Conservation (phyloP, 2,797 vertebrate species). For the Danionella dracula region DNA sequence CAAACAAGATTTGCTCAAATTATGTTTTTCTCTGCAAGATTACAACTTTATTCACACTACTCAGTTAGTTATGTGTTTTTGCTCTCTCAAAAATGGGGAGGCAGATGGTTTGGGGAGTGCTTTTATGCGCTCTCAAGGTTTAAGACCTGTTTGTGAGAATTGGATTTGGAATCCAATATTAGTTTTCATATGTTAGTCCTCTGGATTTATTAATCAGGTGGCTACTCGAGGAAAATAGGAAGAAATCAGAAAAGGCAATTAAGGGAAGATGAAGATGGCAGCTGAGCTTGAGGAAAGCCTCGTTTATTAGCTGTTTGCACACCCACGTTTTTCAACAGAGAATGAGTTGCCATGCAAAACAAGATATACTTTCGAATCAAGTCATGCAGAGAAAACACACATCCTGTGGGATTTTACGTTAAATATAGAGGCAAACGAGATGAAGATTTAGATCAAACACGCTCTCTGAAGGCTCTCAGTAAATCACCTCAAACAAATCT, state of each 20-base stretch:
- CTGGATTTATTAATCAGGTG: constrained; percentile 7
- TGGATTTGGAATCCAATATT: constrained; percentile 12
- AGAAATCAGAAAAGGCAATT: constrained; percentile 25
- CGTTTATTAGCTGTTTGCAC: constrained; percentile 14
- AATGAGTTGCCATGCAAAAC: not conserved
- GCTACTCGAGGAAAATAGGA: no score
- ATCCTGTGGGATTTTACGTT: not conserved
- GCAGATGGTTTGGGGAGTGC: no score
- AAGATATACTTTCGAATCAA: constrained; percentile 7
- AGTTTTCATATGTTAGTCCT: not conserved
- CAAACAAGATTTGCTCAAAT: no score
- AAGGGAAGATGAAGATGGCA: constrained; percentile 32
- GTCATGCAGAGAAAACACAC: not conserved
- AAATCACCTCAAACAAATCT: not conserved
- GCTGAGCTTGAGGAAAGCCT: constrained; percentile 7
- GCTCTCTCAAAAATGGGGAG: no score
- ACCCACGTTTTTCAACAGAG: constrained; percentile 4
- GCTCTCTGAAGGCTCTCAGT: not conserved
- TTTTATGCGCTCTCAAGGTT: no score
- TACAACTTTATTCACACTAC: no score
- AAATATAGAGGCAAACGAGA: not conserved
- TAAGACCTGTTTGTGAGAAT: no score
- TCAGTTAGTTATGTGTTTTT: no score
- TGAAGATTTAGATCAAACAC: not conserved
- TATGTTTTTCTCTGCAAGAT: no score